Conservation (phyloP, 2,888 invertebrate species). For the Ceramica pisi region DNA sequence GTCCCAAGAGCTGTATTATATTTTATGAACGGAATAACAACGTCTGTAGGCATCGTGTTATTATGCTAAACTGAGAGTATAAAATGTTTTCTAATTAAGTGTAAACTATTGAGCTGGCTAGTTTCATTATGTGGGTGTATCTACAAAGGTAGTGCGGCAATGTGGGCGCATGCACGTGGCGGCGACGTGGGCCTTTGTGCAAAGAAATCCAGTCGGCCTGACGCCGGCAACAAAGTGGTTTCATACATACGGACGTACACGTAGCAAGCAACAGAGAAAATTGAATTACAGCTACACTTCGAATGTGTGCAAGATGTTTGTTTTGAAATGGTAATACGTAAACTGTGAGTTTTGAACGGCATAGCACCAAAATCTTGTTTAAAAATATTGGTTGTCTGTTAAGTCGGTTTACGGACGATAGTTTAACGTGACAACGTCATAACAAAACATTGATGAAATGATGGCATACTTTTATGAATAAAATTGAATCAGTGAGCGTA, state of each 20-base stretch:
- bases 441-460: no score
- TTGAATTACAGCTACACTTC: constrained; percentile 55
- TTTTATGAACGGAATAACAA: constrained; percentile 81
- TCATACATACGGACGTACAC: constrained; percentile 63
- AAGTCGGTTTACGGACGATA: no score
- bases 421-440: no score
- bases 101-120: constrained; percentile 61
- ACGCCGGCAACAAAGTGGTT: constrained; percentile 81
- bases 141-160: constrained; percentile 74
- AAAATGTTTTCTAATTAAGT: constrained; percentile 66
- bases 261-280: constrained; percentile 58
- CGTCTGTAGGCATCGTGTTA: constrained; percentile 75
- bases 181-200: constrained; percentile 79
- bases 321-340: constrained; percentile 20
- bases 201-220: constrained; percentile 81
- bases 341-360: background rate
- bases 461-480: no score
- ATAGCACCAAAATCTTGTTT: background rate
- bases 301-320: constrained; percentile 37
- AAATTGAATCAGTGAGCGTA: no score
- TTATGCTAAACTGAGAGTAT: constrained; percentile 62
- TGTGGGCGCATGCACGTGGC: constrained; percentile 71
- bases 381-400: no score
- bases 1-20: constrained; percentile 81
- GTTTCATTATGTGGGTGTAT: constrained; percentile 64